Conservation (phyloP, 1,140 invertebrate genomes). For the Colletes latitarsis region DNA sequence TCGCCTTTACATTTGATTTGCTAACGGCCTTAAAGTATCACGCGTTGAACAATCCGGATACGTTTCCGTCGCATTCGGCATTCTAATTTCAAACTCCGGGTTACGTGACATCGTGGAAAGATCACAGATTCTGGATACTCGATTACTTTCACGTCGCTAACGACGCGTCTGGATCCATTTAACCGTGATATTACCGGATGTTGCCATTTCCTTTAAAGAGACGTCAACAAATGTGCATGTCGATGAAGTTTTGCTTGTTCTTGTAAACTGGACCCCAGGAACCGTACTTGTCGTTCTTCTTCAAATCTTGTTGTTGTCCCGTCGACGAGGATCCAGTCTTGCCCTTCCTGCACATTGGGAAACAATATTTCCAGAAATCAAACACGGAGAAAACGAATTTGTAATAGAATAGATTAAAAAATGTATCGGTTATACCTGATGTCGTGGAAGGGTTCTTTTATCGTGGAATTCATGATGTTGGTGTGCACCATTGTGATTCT, state of each 20-base stretch:
- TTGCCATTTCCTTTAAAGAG: not conserved
- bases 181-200: not conserved
- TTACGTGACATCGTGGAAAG: no score
- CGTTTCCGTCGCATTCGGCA: no score
- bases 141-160: not conserved
- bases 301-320: slow-evolving; percentile 60
- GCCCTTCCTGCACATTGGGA: slow-evolving; percentile 76
- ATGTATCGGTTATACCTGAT: slow-evolving; percentile 64
- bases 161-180: not conserved
- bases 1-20: not conserved
- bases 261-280: slow-evolving; percentile 88
- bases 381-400: no score
- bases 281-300: slow-evolving; percentile 82
- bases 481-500: slow-evolving; percentile 69
- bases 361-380: no score
- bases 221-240: slow-evolving; percentile 85
- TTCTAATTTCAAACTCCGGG: no score
- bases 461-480: slow-evolving; percentile 47
- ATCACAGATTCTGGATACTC: no score
- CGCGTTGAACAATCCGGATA: no score
- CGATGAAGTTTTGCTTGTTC: slow-evolving; percentile 86
- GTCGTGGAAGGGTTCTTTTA: slow-evolving; percentile 70
- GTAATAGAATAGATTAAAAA: no score
- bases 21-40: no score
- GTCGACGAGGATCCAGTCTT: slow-evolving; percentile 61